Base-by-base conservation (phyloP, 2,797 vertebrate genomes). In the Babyrousa celebensis region DNA sequence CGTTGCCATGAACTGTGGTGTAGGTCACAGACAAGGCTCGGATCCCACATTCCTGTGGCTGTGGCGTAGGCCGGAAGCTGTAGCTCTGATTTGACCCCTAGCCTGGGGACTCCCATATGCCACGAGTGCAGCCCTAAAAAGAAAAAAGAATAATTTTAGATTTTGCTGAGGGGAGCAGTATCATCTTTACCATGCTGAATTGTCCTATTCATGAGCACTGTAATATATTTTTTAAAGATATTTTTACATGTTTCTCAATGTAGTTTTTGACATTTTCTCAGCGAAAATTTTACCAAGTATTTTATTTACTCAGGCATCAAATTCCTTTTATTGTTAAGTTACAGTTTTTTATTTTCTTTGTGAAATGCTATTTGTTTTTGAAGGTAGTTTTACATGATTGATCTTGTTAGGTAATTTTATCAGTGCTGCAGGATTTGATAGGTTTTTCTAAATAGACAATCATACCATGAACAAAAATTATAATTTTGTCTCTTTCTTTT, bases 291-390 rank as follows among this genome's bases (percentile, higher is more conserved):
- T 36, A 86, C 0, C 6, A 48, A 68, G 60, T 40, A n/a, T 78
- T 79, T 58, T 89, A 52, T 86, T 36, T 75, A 70, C 16, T 54
- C 20, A 62, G 27, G 9, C 56, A 84, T 77, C 20, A 79, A 83
- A 67, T 88, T 74, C 70, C 25, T 88, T 85, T 60, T 77, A 52
- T 70, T 77, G 62, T 10, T 88, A 65, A 52, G n/a, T 56, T 71
- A 74, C 72, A 72, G 62, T 48, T 77, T 79, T 85, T 65, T 14
- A 20, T 18, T 48, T 84, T 78, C 62, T 84, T 56, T 91, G 56
- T 91, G 43, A 60, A 92, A 67, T 27, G 12, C 25, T 79, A 48
- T 60, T 80, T 88, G 58, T 29, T 91, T 95, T 91, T 91, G 36
- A 91, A 84, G 36, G 32, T 60, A 83, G n/a, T 54, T 87, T 95